phyloP scores from a whole-genome alignment of 2,113 vertebrate genomes.

The Varanus komodoensis region DNA sequence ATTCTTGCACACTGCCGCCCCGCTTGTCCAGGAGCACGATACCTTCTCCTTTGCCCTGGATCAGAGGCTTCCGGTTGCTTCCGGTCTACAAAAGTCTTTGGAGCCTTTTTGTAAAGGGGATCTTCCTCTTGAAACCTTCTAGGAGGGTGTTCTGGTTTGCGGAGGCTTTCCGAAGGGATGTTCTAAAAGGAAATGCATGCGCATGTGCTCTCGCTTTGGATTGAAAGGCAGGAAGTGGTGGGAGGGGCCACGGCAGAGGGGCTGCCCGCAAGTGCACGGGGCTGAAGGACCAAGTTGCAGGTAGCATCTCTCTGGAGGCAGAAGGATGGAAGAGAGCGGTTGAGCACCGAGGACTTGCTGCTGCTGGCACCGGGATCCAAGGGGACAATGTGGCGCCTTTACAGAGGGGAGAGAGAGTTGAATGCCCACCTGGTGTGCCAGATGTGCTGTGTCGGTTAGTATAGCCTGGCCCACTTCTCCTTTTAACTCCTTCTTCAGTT shows the following conservation, averaged over 20 bases:
- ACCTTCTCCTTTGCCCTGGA: fast-evolving
- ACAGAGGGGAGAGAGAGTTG: slow-evolving; percentile 82
- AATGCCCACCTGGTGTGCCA: slow-evolving; percentile 89
- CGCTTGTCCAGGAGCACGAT: background rate
- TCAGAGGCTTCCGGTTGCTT: background rate
- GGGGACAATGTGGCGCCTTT: slow-evolving; percentile 79
- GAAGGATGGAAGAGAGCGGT: background rate
- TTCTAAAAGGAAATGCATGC: slow-evolving; percentile 49
- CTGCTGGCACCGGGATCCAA: slow-evolving; percentile 9
- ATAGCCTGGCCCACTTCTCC: slow-evolving; percentile 28
- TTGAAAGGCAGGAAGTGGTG: slow-evolving; percentile 73
- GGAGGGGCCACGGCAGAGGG: slow-evolving; percentile 69
- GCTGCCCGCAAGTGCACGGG: background rate
- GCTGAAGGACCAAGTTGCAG: background rate
- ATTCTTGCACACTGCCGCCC: background rate
- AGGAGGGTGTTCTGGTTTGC: fast-evolving
- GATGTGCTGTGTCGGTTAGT: slow-evolving; percentile 98
- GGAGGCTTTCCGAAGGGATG: background rate
- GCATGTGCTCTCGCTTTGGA: background rate
- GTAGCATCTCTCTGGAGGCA: background rate
- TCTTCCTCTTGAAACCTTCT: fast-evolving
- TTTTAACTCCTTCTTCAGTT: background rate
- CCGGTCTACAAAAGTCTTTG: background rate
- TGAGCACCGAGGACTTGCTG: background rate
- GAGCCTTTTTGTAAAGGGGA: background rate